Percentiles rank a stretch among this genome's conserved stretches.
Conservation (phyloP, 2,888 invertebrate genomes). For the Meliscaeva auricollis region DNA sequence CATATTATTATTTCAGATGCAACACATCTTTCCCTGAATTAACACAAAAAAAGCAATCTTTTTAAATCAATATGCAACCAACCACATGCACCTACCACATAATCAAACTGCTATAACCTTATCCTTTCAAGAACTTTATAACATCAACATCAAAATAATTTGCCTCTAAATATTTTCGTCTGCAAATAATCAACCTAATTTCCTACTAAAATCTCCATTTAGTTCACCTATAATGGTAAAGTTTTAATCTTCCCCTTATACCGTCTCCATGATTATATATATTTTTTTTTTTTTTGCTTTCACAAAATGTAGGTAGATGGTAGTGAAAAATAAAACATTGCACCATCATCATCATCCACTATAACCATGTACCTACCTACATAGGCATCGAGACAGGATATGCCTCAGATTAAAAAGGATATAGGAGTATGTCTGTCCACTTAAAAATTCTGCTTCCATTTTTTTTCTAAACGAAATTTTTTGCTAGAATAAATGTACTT, state of each 20-base stretch:
- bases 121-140: not conserved
- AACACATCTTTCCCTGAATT: too few species aligned
- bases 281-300: not conserved
- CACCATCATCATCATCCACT: slow-evolving; percentile 47
- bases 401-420: slow-evolving; percentile 46
- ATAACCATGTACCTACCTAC: not conserved
- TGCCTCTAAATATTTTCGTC: not conserved
- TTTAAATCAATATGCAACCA: not conserved
- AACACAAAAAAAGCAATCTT: not conserved
- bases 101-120: not conserved
- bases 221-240: slow-evolving; percentile 53
- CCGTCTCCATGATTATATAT: not conserved
- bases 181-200: slow-evolving; percentile 39
- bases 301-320: not conserved
- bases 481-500: slow-evolving; percentile 23
- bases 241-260: slow-evolving; percentile 35
- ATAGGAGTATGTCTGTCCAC: slow-evolving; percentile 50
- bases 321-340: not conserved
- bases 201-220: slow-evolving; percentile 56
- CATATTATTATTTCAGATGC: too few species aligned
- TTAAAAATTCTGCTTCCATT: slow-evolving; percentile 47
- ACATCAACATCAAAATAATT: not conserved
- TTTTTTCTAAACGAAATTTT: slow-evolving; percentile 52
- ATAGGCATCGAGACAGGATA: slow-evolving; percentile 43
- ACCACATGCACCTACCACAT: not conserved